Evolutionary conservation across 2,888 invertebrate species (phyloP), one percentile per base, ranked within the genome.

Genomic region (Stenchaetothrips biformis): DNA sequence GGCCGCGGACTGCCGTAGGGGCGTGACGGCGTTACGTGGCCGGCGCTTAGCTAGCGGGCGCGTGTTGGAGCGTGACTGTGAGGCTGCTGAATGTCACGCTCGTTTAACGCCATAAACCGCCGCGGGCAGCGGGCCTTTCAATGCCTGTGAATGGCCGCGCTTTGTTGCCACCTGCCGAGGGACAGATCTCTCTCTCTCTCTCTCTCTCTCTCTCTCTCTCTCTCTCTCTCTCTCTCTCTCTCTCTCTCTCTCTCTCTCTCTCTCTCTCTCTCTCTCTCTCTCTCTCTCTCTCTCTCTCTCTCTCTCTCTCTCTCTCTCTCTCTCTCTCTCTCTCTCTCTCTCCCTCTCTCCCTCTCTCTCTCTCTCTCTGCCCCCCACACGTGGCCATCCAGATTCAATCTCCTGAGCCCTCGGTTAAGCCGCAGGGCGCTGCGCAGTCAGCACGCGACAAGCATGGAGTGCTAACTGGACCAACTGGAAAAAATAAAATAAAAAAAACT

Each of bases 41-140:
- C 4, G 37, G 67, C 67, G 53, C 53, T n/a, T n/a, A n/a, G n/a
- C n/a, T 11, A 16, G 37, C 37, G 25, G 25, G 16, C 18, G 25
- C 67, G 67, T 74, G 67, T 74, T 74, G 67, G 11, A 74, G 67
- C 67, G 67, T 25, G 25, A 74, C 67, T 37, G n/a, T n/a, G 37
- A 25, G 21, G 25, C 67, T 18, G 13, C 59, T 59, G 18, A 74
- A 74, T 74, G 67, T 74, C 67, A 74, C 67, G 67, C 67, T 21
- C 67, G 67, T 21, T 67, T 67, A 18, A 67, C 67, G 25, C 21
- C 67, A 74, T 25, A 67, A 67, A 18, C 21, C 7, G 16, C 59
- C 18, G 25, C 67, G 67, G 53, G 53, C 37, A 37, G 37, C 37
- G 37, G 37, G 4, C 37, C 37, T 37, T 4, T 37, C 2, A 37